Conservation (phyloP, 2,797 vertebrate species). For the Serranus cabrilla region DNA sequence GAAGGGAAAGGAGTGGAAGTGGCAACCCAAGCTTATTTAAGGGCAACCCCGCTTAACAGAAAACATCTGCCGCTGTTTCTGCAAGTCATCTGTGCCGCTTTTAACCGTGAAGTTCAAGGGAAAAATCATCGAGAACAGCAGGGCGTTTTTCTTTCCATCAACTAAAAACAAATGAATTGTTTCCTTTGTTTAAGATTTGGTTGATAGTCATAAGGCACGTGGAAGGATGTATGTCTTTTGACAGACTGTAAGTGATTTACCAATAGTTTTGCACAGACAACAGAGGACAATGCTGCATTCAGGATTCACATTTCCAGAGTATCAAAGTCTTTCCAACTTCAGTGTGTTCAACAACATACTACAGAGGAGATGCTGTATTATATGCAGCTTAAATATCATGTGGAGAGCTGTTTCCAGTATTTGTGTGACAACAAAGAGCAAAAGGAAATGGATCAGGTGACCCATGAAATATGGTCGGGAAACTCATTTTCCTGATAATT, state of each 20-base stretch:
- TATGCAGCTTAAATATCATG: no score
- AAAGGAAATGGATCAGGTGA: no score
- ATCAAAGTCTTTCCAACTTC: no score
- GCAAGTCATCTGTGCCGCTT: conserved; percentile 56
- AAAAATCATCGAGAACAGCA: conserved; percentile 14
- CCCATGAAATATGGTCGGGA: no score
- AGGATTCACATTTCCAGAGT: no score
- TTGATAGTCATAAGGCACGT: not conserved
- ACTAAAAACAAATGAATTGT: not conserved
- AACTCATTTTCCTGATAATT: no score
- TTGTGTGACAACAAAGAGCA: no score
- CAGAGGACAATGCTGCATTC: no score
- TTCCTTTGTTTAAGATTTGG: not conserved
- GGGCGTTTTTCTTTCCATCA: not conserved
- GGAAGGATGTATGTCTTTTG: not conserved
- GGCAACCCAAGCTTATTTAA: conserved; percentile 63
- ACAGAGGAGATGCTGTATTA: no score
- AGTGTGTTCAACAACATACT: no score
- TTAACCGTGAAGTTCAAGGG: conserved; percentile 26
- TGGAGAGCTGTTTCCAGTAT: no score
- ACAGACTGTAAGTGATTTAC: not conserved
- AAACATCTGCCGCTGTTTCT: conserved; percentile 71
- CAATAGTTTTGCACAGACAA: not conserved
- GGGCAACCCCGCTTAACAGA: conserved; percentile 61
- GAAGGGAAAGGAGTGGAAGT: conserved; percentile 62